Evolutionary conservation across 2,888 invertebrate species (phyloP).

Genomic region (Lacanobia wlatinum): DNA sequence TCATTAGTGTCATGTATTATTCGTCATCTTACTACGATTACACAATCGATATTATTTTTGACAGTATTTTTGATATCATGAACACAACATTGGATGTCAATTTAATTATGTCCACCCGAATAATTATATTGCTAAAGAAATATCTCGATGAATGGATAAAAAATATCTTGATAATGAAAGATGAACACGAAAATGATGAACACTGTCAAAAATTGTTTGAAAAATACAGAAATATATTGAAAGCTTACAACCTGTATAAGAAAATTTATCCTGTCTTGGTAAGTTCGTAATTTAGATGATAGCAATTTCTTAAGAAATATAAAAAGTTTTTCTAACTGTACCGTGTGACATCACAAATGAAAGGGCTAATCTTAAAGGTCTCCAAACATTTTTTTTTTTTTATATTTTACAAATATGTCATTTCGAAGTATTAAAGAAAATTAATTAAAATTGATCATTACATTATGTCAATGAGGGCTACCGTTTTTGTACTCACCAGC

Average conservation of each 20-base stretch:
- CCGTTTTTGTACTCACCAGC: too few relatives aligned
- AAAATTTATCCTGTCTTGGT: constrained; percentile 20
- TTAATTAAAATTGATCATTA: too few relatives aligned
- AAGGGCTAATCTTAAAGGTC: too few relatives aligned
- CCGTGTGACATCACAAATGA: too few relatives aligned
- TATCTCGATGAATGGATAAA: constrained; percentile 26
- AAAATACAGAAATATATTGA: constrained; percentile 18
- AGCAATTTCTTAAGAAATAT: too few relatives aligned
- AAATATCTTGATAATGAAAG: constrained; percentile 1
- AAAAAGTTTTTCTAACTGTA: too few relatives aligned
- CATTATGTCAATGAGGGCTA: too few relatives aligned
- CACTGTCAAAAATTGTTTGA: constrained; percentile 3
- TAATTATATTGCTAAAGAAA: constrained; percentile 25
- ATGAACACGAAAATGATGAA: constrained; percentile 19
- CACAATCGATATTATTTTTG: constrained; percentile 15
- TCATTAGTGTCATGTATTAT: constrained; percentile 24
- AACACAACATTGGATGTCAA: constrained; percentile 22
- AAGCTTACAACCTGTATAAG: constrained; percentile 9
- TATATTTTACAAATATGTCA: too few relatives aligned
- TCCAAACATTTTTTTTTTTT: too few relatives aligned
- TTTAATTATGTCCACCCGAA: constrained; percentile 14
- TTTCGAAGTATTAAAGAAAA: too few relatives aligned
- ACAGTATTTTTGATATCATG: constrained; percentile 18
- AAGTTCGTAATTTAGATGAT: constrained; percentile 5
- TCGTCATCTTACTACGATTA: constrained; percentile 22